A percentile compares a stretch with the other conserved stretches of the same genome.
Evolutionary conservation across 2,113 vertebrate genomes (phyloP).

Genomic region (Collichthys lucidus): DNA sequence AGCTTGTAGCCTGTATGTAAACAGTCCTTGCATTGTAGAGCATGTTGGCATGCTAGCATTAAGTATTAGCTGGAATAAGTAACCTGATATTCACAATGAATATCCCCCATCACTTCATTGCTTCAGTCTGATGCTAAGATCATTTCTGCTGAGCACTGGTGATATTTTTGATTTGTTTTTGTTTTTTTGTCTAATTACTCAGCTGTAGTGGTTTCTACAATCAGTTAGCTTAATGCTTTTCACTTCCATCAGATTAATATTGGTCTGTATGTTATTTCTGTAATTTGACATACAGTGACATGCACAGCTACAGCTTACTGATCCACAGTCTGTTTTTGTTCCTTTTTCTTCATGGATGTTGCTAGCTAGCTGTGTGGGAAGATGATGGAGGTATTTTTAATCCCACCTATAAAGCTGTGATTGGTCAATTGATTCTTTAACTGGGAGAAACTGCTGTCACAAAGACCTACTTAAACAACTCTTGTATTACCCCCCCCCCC

Average conservation of each 20-base stretch:
- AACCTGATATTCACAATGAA: neutral
- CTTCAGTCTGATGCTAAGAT: neutral
- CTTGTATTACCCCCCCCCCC: neutral
- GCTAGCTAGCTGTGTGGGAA: too few relatives aligned
- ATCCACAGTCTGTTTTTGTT: neutral
- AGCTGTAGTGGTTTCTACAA: neutral
- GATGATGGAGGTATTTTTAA: neutral
- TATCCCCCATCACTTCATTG: neutral
- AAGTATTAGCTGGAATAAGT: neutral
- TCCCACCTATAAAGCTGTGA: neutral
- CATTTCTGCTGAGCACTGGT: neutral
- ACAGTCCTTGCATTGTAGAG: neutral
- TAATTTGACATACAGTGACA: neutral
- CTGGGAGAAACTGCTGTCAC: neutral
- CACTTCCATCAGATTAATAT: neutral
- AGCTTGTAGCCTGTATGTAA: too few relatives aligned
- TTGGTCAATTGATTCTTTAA: neutral
- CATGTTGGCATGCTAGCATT: neutral
- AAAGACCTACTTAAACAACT: neutral
- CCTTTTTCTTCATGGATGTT: neutral
- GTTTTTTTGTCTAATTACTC: neutral
- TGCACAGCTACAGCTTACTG: neutral
- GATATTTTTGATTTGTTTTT: neutral
- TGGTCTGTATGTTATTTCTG: neutral
- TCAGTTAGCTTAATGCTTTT: neutral